Conservation (phyloP, 2,888 invertebrate species). For the Melanotus villosus region DNA sequence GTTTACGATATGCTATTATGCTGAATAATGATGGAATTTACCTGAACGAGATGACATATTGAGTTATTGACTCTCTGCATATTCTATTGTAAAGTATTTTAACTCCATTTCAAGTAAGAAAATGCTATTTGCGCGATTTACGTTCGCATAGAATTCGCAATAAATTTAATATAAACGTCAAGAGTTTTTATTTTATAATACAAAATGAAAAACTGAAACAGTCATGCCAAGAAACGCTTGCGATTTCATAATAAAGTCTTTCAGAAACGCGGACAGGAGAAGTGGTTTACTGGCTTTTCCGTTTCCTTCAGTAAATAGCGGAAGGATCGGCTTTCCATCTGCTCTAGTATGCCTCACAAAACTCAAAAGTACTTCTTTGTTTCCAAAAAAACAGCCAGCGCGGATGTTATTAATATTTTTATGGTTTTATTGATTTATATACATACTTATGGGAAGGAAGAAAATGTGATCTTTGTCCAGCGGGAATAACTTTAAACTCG, state of each 20-base stretch:
- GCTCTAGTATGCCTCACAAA: background rate
- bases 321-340: constrained; percentile 3
- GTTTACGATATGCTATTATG: constrained; percentile 19
- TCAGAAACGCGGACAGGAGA: background rate
- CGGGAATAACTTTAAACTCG: too few species aligned
- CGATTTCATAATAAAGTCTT: background rate
- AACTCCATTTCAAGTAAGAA: constrained; percentile 1
- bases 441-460: too few species aligned
- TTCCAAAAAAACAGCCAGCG: background rate
- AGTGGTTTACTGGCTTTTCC: background rate
- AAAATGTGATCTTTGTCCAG: too few species aligned
- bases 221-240: background rate
- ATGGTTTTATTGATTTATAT: too few species aligned
- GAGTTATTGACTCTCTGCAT: constrained; percentile 20
- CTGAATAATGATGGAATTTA: constrained; percentile 23
- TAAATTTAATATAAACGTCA: constrained; percentile 3
- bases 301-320: constrained; percentile 1
- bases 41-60: constrained; percentile 21
- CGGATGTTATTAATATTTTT: too few species aligned
- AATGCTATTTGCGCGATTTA: constrained; percentile 8
- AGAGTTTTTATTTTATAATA: background rate
- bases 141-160: constrained; percentile 5
- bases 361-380: background rate
- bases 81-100: constrained; percentile 10
- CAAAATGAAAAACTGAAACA: background rate